Percentiles rank a stretch among this genome's conserved stretches.
Evolutionary conservation across 2,888 invertebrate genomes (phyloP).

Genomic region (Bibio marci): DNA sequence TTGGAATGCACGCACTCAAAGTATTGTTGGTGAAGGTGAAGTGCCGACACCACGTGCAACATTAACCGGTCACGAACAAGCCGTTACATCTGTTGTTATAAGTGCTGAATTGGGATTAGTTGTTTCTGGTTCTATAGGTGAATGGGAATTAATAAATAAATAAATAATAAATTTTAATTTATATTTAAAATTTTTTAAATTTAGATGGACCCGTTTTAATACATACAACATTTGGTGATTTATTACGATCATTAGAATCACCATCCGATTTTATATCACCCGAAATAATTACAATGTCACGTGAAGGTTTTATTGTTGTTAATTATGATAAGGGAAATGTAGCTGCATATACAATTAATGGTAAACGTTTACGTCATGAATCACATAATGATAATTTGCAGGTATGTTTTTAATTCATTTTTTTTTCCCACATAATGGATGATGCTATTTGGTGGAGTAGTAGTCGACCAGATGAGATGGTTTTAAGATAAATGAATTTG

Average conservation of each 20-base stretch:
- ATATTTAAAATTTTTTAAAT: constrained; percentile 8
- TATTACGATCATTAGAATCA: constrained; percentile 76
- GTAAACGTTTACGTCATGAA: constrained; percentile 72
- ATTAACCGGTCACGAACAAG: constrained; percentile 93
- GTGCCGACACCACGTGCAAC: constrained; percentile 91
- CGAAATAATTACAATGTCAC: constrained; percentile 80
- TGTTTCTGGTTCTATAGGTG: constrained; percentile 73
- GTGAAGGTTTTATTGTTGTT: constrained; percentile 91
- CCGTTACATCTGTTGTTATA: constrained; percentile 87
- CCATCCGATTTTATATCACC: constrained; percentile 60
- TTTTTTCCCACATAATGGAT: too few species aligned
- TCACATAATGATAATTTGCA: constrained; percentile 90
- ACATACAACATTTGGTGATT: constrained; percentile 94
- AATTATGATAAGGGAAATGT: constrained; percentile 86
- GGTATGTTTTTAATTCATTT: constrained; percentile 33
- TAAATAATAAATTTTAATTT: too few species aligned
- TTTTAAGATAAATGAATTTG: too few species aligned
- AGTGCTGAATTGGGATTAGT: constrained; percentile 96
- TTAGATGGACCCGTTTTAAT: constrained; percentile 90
- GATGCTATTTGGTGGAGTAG: too few species aligned
- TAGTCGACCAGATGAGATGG: too few species aligned
- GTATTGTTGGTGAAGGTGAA: constrained; percentile 93
- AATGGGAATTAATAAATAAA: too few species aligned
- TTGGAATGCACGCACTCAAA: constrained; percentile 94
- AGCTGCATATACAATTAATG: constrained; percentile 89